Percentiles rank a stretch among this genome's conserved stretches.
These are phyloP conservation scores for Latheticus oryzae DNA, from an alignment of 2,888 invertebrate genomes.

Conservation along the genomic window DNA sequence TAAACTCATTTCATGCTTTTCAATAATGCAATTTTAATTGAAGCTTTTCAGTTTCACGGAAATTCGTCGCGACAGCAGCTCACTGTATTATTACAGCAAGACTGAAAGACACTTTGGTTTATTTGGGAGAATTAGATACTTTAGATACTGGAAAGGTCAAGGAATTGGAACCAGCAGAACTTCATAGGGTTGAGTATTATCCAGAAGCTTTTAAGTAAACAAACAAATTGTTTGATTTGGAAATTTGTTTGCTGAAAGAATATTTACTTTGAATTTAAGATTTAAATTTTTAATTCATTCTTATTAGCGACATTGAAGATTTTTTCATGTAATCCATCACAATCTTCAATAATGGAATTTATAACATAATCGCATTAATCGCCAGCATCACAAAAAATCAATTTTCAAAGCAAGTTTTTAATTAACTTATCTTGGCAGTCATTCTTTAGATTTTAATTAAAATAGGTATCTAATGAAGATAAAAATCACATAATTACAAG, in stretches of 20 bases:
- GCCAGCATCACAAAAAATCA: no score
- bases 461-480: no score
- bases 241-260: slow-evolving; percentile 5
- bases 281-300: no score
- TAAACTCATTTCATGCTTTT: slow-evolving; percentile 49
- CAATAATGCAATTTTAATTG: not conserved
- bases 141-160: slow-evolving; percentile 73
- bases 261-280: no score
- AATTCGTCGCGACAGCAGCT: slow-evolving; percentile 83
- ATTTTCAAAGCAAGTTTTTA: no score
- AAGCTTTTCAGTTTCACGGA: slow-evolving; percentile 70
- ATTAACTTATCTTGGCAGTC: no score
- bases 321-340: no score
- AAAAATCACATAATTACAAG: no score
- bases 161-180: slow-evolving; percentile 75
- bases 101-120: slow-evolving; percentile 79
- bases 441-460: no score
- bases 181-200: slow-evolving; percentile 65
- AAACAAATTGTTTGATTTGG: slow-evolving; percentile 16
- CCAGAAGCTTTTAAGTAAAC: slow-evolving; percentile 12
- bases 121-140: slow-evolving; percentile 85
- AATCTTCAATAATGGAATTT: no score
- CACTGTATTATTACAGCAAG: slow-evolving; percentile 85
- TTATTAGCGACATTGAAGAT: no score
- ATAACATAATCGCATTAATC: no score